Conservation (phyloP, 37 sponge, comb jelly and placozoan species). For the Tethya wilhelma region DNA sequence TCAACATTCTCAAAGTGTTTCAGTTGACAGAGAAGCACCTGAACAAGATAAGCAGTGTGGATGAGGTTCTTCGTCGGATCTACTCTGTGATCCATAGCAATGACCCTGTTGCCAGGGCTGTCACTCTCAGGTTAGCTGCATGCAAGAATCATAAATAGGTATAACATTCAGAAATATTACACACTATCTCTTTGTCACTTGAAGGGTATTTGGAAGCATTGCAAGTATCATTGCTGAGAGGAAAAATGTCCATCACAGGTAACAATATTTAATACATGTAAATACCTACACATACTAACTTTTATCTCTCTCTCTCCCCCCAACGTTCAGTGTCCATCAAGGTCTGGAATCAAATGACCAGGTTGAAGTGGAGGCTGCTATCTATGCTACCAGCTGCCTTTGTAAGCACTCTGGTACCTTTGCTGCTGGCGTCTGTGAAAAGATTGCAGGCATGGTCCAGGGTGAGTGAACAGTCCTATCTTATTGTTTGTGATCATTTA, state of each 20-base stretch:
- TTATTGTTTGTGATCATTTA: not conserved
- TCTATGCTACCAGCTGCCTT: constrained; percentile 77
- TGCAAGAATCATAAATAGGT: not conserved
- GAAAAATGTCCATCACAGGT: constrained; percentile 92
- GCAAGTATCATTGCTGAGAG: constrained; percentile 75
- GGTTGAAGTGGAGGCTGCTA: constrained; percentile 88
- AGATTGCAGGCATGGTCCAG: constrained; percentile 85
- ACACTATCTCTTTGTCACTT: constrained; percentile 6
- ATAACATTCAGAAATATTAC: not conserved
- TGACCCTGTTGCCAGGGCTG: constrained; percentile 92
- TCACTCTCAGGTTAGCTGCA: constrained; percentile 78
- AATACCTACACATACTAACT: not conserved
- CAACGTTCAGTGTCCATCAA: constrained; percentile 62
- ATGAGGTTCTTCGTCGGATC: constrained; percentile 81
- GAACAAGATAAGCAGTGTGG: constrained; percentile 82
- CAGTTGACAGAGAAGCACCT: constrained; percentile 74
- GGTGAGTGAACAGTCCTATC: constrained; percentile 41
- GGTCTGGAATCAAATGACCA: constrained; percentile 83
- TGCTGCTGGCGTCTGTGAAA: constrained; percentile 83
- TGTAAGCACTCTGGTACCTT: constrained; percentile 79
- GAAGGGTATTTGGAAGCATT: constrained; percentile 86
- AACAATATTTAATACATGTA: constrained; percentile 3
- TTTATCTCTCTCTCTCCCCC: no score
- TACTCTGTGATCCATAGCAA: constrained; percentile 87
- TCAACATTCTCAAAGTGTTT: constrained; percentile 80